Percentiles rank a stretch among this genome's conserved stretches.
Evolutionary conservation across 1,140 invertebrate genomes (phyloP).

Genomic region (Elymnias hypermnestra): DNA sequence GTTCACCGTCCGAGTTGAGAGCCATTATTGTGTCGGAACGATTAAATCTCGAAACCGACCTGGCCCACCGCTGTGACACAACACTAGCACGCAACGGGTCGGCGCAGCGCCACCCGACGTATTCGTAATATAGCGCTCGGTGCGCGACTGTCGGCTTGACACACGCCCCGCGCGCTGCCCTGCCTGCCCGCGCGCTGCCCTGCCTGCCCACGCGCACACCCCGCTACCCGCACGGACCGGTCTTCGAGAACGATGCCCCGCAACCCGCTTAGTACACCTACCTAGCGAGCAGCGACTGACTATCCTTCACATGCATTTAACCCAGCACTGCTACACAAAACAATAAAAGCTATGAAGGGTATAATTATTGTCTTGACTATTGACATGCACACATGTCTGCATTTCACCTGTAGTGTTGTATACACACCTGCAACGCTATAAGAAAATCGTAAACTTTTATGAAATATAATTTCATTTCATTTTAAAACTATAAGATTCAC

Average conservation of each 20-base stretch:
- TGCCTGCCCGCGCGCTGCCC: constrained; percentile 31
- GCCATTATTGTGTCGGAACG: constrained; percentile 77
- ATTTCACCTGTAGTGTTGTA: too few relatives aligned
- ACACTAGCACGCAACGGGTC: constrained; percentile 68
- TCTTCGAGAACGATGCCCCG: constrained; percentile 62
- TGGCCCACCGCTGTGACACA: constrained; percentile 71
- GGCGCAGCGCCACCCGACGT: constrained; percentile 69
- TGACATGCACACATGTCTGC: too few relatives aligned
- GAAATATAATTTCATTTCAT: too few relatives aligned
- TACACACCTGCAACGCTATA: background rate
- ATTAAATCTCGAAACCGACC: constrained; percentile 70
- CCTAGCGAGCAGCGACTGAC: constrained; percentile 15
- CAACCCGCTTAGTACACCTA: constrained; percentile 51
- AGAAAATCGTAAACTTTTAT: too few relatives aligned
- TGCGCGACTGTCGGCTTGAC: constrained; percentile 70
- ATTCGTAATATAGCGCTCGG: constrained; percentile 61
- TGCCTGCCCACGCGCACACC: constrained; percentile 10
- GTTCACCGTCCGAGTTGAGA: constrained; percentile 81
- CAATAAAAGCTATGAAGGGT: too few relatives aligned
- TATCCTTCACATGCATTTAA: constrained; percentile 39
- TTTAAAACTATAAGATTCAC: too few relatives aligned
- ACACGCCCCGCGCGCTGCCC: constrained; percentile 39
- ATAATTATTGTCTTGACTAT: too few relatives aligned
- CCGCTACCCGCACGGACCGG: constrained; percentile 45
- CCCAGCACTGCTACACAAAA: constrained; percentile 19